phyloP scores from a whole-genome alignment of 2,888 invertebrate genomes.

The Callosobruchus maculatus region DNA sequence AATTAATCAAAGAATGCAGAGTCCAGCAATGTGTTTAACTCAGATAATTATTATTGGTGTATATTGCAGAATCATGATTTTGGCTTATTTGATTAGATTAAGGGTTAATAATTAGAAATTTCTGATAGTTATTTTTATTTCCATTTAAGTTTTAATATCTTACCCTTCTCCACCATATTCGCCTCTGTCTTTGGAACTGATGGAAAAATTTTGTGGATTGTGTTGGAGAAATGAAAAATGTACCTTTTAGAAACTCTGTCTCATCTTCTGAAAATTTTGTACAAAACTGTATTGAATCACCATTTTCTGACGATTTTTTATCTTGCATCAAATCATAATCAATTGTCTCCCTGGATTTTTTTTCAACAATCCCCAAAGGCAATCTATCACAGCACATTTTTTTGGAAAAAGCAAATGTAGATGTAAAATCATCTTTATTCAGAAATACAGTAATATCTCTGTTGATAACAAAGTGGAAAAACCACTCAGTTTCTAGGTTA shows the following conservation, averaged over 20 bases:
- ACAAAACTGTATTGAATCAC: slow-evolving; percentile 19
- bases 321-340: slow-evolving; percentile 10
- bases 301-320: slow-evolving; percentile 10
- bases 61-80: no score
- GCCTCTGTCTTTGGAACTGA: slow-evolving; percentile 72
- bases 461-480: slow-evolving; percentile 49
- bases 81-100: no score
- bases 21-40: no score
- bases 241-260: slow-evolving; percentile 41
- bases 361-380: slow-evolving; percentile 51
- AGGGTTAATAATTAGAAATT: no score
- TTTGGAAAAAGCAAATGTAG: slow-evolving; percentile 43
- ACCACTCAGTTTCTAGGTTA: slow-evolving; percentile 58
- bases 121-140: no score
- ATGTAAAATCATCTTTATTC: slow-evolving; percentile 30
- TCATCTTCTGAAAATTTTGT: slow-evolving; percentile 25
- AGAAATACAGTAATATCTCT: slow-evolving; percentile 52
- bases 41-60: no score
- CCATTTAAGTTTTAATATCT: slow-evolving; percentile 2
- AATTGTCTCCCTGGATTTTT: slow-evolving; percentile 17
- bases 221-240: slow-evolving; percentile 49
- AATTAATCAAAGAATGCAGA: no score
- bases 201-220: slow-evolving; percentile 64
- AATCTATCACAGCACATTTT: slow-evolving; percentile 40
- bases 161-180: slow-evolving; percentile 79